Evolutionary conservation across 1,140 invertebrate genomes (phyloP), one percentile per base, ranked within the genome.

Genomic region (Cryptotermes secundus): DNA sequence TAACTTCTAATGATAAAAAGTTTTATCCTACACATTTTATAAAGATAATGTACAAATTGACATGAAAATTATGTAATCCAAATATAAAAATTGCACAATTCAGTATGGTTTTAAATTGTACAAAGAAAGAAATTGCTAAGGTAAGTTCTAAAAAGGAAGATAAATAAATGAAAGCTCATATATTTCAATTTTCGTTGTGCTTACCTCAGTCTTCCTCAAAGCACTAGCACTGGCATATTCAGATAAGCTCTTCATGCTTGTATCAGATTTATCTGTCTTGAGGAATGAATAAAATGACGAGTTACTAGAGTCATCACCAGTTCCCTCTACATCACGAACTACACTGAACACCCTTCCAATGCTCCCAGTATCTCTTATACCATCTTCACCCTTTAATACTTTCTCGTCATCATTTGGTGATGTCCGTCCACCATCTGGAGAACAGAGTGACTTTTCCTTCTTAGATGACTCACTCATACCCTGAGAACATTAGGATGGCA

Each of bases 381-480:
- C 35, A 26, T 16, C 42, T 82, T 82, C 81, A 72, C 26, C n/a
- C 26, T 31, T 72, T 34, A 34, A 53, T 79, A 65, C 26, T 36
- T 84, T 84, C 24, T 80, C 83, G 12, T 79, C 83, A 34, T 83
- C 83, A 81, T 36, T 81, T 22, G 83, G 83, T 26, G 36, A 35
- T 72, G 59, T 49, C n/a, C 26, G 31, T 16, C 34, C 34, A 24
- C 26, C 83, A 24, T 85, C 87, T 12, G 87, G 87, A 12, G 88
- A 89, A 19, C 86, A 83, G 42, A 80, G 45, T 45, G 45, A 26
- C 42, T 72, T 81, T 86, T 89, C 91, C 86, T 92, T 93, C 86
- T 93, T 92, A 2, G 92, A 93, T 83, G 90, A 90, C 86, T 93
- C 92, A 34, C 92, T 92, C 86, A 91, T 87, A 0, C 89, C 89